Percentiles rank a stretch among this genome's conserved stretches.
phyloP scores from a whole-genome alignment of 1,140 invertebrate genomes.

The Neomicropteryx cornuta region DNA sequence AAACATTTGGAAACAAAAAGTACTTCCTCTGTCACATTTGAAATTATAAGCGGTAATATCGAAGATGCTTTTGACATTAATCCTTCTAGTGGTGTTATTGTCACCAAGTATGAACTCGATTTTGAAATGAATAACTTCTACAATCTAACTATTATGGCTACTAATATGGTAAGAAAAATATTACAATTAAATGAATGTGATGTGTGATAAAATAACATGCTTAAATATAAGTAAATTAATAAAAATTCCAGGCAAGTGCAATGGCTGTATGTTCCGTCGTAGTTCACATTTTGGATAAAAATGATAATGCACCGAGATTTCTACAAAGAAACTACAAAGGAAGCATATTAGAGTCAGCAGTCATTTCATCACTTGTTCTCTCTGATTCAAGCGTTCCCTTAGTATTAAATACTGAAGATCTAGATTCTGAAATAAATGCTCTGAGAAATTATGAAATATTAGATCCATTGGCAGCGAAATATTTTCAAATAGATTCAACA shows the following conservation, averaged over 20 bases:
- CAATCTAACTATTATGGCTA: conserved; percentile 73
- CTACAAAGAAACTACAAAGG: conserved; percentile 55
- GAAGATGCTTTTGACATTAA: conserved; percentile 70
- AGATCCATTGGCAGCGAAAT: conserved; percentile 56
- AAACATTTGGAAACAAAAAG: conserved; percentile 66
- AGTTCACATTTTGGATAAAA: conserved; percentile 67
- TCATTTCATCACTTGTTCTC: conserved; percentile 58
- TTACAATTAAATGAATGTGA: conserved; percentile 5
- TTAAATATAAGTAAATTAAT: conserved; percentile 1
- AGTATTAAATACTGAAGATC: conserved; percentile 66
- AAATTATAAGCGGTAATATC: conserved; percentile 66
- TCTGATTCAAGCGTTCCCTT: conserved; percentile 57
- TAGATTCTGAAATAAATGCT: conserved; percentile 72
- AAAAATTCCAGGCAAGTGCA: conserved; percentile 46
- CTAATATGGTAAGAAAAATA: conserved; percentile 62
- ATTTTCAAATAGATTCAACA: conserved; percentile 78
- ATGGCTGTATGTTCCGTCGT: conserved; percentile 53
- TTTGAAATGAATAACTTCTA: conserved; percentile 65
- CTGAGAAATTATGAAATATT: conserved; percentile 77
- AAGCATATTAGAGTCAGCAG: conserved; percentile 53
- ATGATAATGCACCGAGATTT: conserved; percentile 82
- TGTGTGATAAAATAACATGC: neutral
- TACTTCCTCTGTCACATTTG: conserved; percentile 69
- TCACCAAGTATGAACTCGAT: conserved; percentile 61
- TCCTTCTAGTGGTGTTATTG: conserved; percentile 73